A percentile compares a stretch with the other conserved stretches of the same genome.
These are phyloP conservation scores for Agapornis roseicollis DNA, from an alignment of 2,113 vertebrate species.

Conservation along the genomic window DNA sequence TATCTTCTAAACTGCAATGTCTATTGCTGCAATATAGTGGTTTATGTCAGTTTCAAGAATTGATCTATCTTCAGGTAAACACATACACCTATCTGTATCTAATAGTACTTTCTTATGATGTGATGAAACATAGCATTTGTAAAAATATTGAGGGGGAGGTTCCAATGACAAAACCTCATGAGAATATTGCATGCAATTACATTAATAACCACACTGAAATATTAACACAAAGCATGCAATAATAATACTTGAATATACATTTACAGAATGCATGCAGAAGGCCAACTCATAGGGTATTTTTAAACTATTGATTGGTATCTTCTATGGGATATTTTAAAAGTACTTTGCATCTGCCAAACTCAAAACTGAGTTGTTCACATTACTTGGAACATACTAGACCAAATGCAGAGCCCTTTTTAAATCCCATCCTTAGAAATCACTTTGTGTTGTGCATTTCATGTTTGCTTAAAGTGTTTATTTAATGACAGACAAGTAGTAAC, in stretches of 20 bases:
- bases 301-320: not conserved
- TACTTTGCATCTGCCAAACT: not conserved
- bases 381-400: not conserved
- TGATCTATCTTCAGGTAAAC: not conserved
- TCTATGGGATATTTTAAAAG: not conserved
- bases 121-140: conserved; percentile 56
- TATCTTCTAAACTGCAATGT: not conserved
- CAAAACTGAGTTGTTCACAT: not conserved
- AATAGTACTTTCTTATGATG: conserved; percentile 8
- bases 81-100: not conserved
- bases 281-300: not conserved
- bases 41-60: not conserved
- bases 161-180: conserved; percentile 58
- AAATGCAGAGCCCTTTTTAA: not conserved
- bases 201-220: conserved; percentile 38
- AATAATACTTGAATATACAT: conserved; percentile 29
- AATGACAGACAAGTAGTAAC: not conserved
- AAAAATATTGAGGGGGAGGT: not conserved
- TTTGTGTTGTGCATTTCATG: not conserved
- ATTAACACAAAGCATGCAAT: conserved; percentile 67
- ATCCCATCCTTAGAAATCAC: not conserved
- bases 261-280: conserved; percentile 60
- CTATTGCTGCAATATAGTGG: not conserved
- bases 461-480: conserved; percentile 26
- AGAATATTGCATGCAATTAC: conserved; percentile 67